phyloP scores from a whole-genome alignment of 2,888 invertebrate species.

The Mellilla xanthometata region DNA sequence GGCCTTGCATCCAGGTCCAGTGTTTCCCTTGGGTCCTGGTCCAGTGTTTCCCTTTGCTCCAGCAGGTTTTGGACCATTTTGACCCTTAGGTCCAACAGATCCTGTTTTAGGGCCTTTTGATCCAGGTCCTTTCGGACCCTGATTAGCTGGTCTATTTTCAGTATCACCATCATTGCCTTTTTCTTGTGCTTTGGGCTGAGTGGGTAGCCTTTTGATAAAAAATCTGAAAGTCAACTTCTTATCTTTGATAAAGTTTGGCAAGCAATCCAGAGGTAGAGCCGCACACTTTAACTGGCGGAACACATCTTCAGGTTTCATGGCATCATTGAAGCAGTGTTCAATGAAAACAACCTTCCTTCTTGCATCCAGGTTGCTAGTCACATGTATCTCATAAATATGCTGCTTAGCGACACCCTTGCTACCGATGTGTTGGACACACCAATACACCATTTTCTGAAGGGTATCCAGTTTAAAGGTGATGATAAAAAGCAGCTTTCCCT shows the following conservation, averaged over 20 bases:
- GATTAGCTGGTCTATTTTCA: slow-evolving; percentile 22
- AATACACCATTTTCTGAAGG: slow-evolving; percentile 62
- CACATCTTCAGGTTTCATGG: slow-evolving; percentile 60
- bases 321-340: slow-evolving; percentile 67
- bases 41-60: slow-evolving; percentile 27
- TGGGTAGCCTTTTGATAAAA: slow-evolving; percentile 50
- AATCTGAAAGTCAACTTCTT: slow-evolving; percentile 58
- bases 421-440: slow-evolving; percentile 67
- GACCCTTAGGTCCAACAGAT: slow-evolving; percentile 25
- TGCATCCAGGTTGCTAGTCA: slow-evolving; percentile 56
- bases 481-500: slow-evolving; percentile 59
- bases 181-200: slow-evolving; percentile 20
- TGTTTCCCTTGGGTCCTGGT: slow-evolving; percentile 22
- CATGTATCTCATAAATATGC: slow-evolving; percentile 64
- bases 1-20: slow-evolving; percentile 14
- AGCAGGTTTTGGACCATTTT: slow-evolving; percentile 10
- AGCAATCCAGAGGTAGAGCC: slow-evolving; percentile 53
- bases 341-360: slow-evolving; percentile 57
- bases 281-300: slow-evolving; percentile 62
- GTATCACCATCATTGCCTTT: slow-evolving; percentile 24
- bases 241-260: slow-evolving; percentile 56
- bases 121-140: slow-evolving; percentile 23
- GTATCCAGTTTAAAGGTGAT: slow-evolving; percentile 65
- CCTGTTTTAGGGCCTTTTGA: slow-evolving; percentile 36
- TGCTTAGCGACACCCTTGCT: slow-evolving; percentile 57